Evolutionary conservation across 1,140 invertebrate species (phyloP).

Genomic region (Cherax quadricarinatus): DNA sequence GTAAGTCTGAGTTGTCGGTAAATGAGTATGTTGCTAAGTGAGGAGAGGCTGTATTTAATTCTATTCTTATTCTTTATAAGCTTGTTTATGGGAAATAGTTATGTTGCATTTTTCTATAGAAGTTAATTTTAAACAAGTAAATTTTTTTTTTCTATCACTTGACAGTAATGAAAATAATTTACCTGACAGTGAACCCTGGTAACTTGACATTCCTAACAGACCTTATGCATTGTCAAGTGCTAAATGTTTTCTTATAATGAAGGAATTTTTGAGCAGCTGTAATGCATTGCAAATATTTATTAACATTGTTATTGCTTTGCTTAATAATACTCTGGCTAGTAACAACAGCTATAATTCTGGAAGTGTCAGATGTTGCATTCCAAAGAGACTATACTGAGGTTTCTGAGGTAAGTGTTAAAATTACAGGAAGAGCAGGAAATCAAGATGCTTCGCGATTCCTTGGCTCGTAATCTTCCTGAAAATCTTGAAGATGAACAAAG

Average conservation of each 20-base stretch:
- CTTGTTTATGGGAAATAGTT: too few species aligned
- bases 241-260: neutral
- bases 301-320: neutral
- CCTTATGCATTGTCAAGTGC: neutral
- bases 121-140: too few species aligned
- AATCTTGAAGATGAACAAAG: constrained; percentile 15
- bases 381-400: neutral
- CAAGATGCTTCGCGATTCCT: constrained; percentile 55
- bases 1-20: too few species aligned
- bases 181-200: too few species aligned
- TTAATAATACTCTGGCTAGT: neutral
- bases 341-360: neutral
- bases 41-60: too few species aligned
- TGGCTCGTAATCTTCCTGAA: constrained; percentile 49
- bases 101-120: too few species aligned
- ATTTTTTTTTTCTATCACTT: too few species aligned
- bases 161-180: too few species aligned
- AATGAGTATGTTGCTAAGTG: too few species aligned
- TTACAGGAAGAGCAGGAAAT: constrained; percentile 68
- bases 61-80: too few species aligned
- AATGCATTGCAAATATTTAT: neutral
- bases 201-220: too few species aligned
- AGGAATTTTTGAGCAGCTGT: neutral
- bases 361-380: neutral
- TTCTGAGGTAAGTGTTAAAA: constrained; percentile 40